These are phyloP conservation scores for Hyposoter didymator DNA, from an alignment of 2,888 invertebrate species.

Conservation along the genomic window DNA sequence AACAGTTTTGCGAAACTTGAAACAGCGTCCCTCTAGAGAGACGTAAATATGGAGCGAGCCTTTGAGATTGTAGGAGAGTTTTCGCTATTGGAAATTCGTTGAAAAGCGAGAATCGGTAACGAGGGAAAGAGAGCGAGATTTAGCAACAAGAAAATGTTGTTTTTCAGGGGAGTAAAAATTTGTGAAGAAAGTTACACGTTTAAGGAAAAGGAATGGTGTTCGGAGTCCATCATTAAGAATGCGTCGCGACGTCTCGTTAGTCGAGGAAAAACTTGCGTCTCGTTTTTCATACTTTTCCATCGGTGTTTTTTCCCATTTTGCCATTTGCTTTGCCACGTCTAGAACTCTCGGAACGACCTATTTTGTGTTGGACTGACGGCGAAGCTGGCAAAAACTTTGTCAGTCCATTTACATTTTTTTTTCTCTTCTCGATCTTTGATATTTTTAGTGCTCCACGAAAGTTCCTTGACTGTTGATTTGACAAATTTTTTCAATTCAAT, in stretches of 20 bases:
- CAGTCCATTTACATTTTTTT: constrained; percentile 15
- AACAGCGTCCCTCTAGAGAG: no score
- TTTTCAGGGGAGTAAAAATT: constrained; percentile 15
- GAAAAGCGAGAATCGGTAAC: neutral
- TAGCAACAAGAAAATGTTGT: constrained; percentile 1
- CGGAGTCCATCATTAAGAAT: constrained; percentile 60
- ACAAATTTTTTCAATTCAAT: neutral
- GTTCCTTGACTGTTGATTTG: neutral
- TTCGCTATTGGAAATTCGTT: constrained; percentile 6
- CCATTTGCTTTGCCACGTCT: constrained; percentile 34
- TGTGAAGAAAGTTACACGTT: constrained; percentile 20
- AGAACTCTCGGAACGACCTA: constrained; percentile 27
- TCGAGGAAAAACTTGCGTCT: constrained; percentile 37
- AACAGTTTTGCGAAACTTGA: neutral
- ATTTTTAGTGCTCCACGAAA: neutral
- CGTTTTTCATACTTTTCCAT: constrained; percentile 32
- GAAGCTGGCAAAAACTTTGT: constrained; percentile 15
- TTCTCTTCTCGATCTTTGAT: neutral
- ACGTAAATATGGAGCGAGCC: no score
- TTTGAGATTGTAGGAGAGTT: neutral
- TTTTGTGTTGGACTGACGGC: neutral
- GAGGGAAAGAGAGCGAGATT: neutral
- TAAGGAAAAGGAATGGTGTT: constrained; percentile 50
- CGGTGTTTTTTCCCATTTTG: constrained; percentile 18
- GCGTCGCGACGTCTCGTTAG: constrained; percentile 62